Evolutionary conservation across 2,797 vertebrate genomes (phyloP).

Genomic region (Bradypodion ventrale): DNA sequence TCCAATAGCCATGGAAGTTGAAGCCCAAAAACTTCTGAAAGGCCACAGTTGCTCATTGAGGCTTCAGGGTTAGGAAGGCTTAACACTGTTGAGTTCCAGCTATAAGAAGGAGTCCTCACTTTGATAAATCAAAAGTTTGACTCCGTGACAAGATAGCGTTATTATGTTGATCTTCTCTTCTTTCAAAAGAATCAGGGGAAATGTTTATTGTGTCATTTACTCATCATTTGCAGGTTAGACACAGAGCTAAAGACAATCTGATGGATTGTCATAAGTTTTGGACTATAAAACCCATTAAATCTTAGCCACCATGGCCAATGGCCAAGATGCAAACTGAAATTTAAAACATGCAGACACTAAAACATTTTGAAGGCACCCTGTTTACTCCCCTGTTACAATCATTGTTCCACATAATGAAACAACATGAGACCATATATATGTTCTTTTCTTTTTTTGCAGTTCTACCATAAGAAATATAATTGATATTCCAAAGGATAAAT

Average conservation of each 20-base stretch:
- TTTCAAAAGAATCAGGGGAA: not conserved
- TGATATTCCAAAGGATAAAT: conserved; percentile 31
- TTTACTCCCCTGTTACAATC: not conserved
- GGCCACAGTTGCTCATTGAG: not conserved
- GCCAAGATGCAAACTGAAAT: too few species aligned
- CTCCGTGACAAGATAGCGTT: not conserved
- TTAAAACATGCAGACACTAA: too few species aligned
- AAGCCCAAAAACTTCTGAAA: too few species aligned
- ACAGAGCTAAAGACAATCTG: not conserved
- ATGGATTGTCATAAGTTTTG: not conserved
- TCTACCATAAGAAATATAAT: not conserved
- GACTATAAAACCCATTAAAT: too few species aligned
- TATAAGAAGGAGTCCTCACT: not conserved
- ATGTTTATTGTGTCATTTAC: not conserved
- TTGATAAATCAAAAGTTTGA: not conserved
- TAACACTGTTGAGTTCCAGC: too few species aligned
- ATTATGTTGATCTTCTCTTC: not conserved
- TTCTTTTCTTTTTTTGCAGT: not conserved
- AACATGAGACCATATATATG: not conserved
- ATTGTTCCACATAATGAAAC: not conserved
- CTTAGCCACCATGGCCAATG: too few species aligned
- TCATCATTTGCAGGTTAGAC: not conserved
- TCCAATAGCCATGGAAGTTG: too few species aligned
- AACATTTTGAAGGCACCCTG: not conserved
- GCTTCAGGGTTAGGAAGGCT: not conserved